phyloP scores from a whole-genome alignment of 1,140 invertebrate genomes.

The Trichonephila inaurata region DNA sequence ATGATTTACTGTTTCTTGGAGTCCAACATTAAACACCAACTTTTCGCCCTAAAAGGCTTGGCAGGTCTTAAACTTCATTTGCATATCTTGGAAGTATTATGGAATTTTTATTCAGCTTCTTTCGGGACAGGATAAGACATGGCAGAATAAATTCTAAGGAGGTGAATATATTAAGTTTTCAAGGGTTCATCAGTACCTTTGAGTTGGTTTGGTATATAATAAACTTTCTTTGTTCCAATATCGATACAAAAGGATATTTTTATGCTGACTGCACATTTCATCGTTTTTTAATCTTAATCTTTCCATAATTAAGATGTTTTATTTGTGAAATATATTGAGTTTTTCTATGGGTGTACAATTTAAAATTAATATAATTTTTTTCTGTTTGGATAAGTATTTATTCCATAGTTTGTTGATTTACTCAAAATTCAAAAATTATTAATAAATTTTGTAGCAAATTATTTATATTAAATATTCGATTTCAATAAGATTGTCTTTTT shows the following conservation, averaged over 20 bases:
- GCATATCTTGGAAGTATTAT: slow-evolving; percentile 70
- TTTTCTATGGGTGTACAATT: too few species aligned
- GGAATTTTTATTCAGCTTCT: slow-evolving; percentile 73
- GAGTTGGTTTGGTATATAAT: neutral
- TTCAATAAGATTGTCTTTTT: too few species aligned
- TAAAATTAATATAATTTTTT: too few species aligned
- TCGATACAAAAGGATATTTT: slow-evolving; percentile 27
- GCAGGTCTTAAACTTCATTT: slow-evolving; percentile 59
- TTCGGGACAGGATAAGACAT: slow-evolving; percentile 59
- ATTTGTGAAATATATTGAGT: neutral
- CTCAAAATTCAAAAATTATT: too few species aligned
- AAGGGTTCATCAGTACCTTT: slow-evolving; percentile 26
- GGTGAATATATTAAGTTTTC: slow-evolving; percentile 66
- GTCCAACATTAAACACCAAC: slow-evolving; percentile 61
- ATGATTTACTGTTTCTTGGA: slow-evolving; percentile 71
- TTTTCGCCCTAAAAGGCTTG: slow-evolving; percentile 47
- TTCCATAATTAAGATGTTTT: neutral
- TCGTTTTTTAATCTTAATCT: neutral
- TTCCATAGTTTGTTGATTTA: too few species aligned
- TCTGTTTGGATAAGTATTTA: too few species aligned
- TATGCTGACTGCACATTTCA: neutral
- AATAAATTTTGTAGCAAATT: too few species aligned
- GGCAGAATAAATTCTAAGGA: slow-evolving; percentile 68
- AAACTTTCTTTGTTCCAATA: neutral
- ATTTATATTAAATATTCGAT: too few species aligned